phyloP scores from a whole-genome alignment of 2,888 invertebrate species.

The Conus canariensis region DNA sequence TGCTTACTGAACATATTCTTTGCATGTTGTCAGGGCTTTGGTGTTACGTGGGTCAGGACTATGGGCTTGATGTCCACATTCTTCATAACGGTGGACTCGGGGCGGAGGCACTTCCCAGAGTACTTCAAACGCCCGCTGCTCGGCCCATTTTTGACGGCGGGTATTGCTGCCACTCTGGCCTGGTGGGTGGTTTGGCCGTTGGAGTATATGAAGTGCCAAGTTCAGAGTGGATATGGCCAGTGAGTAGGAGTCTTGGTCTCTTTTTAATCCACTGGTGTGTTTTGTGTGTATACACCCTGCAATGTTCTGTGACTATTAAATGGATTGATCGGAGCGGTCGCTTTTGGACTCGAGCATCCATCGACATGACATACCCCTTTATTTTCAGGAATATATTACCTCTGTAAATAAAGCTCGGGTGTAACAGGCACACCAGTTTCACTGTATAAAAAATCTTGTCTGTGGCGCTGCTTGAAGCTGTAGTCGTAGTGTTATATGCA shows the following conservation, averaged over 20 bases:
- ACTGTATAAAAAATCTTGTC: too few species aligned
- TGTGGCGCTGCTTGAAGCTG: too few species aligned
- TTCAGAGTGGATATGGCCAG: slow-evolving; percentile 75
- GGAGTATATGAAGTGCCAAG: slow-evolving; percentile 77
- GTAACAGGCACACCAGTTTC: too few species aligned
- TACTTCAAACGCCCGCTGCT: slow-evolving; percentile 71
- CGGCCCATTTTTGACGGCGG: slow-evolving; percentile 75
- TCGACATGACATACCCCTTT: too few species aligned
- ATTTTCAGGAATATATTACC: too few species aligned
- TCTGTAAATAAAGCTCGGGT: too few species aligned
- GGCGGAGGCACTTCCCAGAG: slow-evolving; percentile 74
- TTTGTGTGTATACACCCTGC: too few species aligned
- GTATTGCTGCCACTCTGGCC: slow-evolving; percentile 74
- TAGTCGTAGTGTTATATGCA: too few species aligned
- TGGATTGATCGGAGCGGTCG: too few species aligned
- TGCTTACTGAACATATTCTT: too few species aligned
- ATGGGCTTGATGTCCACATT: slow-evolving; percentile 75
- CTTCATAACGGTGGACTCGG: slow-evolving; percentile 75
- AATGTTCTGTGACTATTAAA: too few species aligned
- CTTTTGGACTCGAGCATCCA: too few species aligned
- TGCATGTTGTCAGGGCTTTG: slow-evolving; percentile 69
- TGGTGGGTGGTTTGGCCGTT: slow-evolving; percentile 78
- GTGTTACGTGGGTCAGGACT: slow-evolving; percentile 74
- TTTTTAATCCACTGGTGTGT: not conserved
- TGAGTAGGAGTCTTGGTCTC: slow-evolving; percentile 52